Conservation (phyloP, 2,888 invertebrate genomes). For the Acleris literana region DNA sequence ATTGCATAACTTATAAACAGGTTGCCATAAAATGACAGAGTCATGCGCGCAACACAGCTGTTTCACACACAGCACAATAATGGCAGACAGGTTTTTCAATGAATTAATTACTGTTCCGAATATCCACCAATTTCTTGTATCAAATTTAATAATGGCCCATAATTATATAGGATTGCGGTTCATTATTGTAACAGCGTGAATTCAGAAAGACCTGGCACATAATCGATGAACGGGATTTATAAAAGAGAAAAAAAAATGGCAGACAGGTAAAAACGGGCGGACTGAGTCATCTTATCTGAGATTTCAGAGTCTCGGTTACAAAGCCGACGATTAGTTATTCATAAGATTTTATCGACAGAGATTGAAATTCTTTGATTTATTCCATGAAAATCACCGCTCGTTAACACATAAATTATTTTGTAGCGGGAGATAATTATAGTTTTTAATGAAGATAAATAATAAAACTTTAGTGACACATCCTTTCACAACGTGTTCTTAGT, state of each 20-base stretch:
- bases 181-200: background rate
- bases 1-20: slow-evolving; percentile 77
- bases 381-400: background rate
- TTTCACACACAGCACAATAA: slow-evolving; percentile 49
- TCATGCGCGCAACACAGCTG: slow-evolving; percentile 65
- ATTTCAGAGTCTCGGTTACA: slow-evolving; percentile 2
- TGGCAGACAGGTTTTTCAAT: slow-evolving; percentile 28
- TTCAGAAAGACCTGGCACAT: background rate
- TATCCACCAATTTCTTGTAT: slow-evolving; percentile 8
- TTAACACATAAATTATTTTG: background rate
- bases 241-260: background rate
- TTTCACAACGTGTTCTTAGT: background rate
- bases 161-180: slow-evolving; percentile 3
- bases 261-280: slow-evolving; percentile 9
- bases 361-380: background rate
- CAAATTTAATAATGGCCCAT: slow-evolving; percentile 4
- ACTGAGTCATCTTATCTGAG: slow-evolving; percentile 5
- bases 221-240: slow-evolving; percentile 17
- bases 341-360: background rate
- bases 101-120: slow-evolving; percentile 28
- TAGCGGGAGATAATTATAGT: background rate
- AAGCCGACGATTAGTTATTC: slow-evolving; percentile 1
- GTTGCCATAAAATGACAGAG: slow-evolving; percentile 72
- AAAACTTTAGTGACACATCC: no score
- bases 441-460: no score